Evolutionary conservation across 2,888 invertebrate species (phyloP), one percentile per base, ranked within the genome.

Genomic region (Heliconius cydno): DNA sequence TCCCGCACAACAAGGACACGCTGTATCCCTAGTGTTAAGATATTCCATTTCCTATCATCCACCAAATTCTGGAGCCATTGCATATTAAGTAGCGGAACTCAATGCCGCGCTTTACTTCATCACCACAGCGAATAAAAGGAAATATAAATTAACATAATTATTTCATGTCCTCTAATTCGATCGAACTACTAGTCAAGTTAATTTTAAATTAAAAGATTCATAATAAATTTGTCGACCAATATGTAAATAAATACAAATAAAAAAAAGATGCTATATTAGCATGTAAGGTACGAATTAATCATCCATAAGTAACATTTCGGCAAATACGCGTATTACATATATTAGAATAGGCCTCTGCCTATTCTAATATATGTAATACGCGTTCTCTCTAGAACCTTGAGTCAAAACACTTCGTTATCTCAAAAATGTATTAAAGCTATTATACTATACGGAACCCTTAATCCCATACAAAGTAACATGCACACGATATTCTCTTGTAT

Each of bases 401-500:
- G 19, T 3, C 2, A 52, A 52, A 6, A 52, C 19, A 52, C 52
- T 19, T 7, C 19, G 6, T 22, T 52, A 60, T n/a, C 7, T n/a
- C n/a, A 28, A 65, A 65, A 65, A 66, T 19, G 19, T 66, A 10
- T 3, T 30, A 28, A 34, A 60, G 9, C 2, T 12, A 28, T 30
- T 60, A 38, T 65, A 28, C 41, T 28, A 68, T 74, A 30, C 74
- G 46, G 75, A 81, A 81, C 81, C 70, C 65, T 65, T 46, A 38
- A 38, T 67, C 19, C 57, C 75, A 41, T 78, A 52, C 34, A 65
- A 74, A 68, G 75, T 60, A 22, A 41, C 30, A 67, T 38, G 46
- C 25, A 30, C 68, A 66, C 80, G 74, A 76, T 78, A 77, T 81
- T 79, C 72, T 66, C 82, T 84, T 81, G 81, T 76, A 83, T 81